Evolutionary conservation across 2,113 vertebrate genomes (phyloP).

Genomic region (Carollia perspicillata): DNA sequence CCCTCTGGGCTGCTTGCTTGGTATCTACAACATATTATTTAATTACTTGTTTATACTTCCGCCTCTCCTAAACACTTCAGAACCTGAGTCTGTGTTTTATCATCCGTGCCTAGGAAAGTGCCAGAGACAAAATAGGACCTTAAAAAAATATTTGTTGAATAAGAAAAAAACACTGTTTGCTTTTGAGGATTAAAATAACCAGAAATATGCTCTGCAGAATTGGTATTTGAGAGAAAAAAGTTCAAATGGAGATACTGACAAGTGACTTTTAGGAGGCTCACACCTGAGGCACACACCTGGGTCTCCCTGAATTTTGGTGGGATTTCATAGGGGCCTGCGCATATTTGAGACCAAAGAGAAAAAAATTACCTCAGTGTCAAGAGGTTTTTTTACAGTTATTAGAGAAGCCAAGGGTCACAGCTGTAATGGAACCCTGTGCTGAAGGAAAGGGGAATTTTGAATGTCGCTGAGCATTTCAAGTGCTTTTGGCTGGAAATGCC

Average conservation of each 20-base stretch:
- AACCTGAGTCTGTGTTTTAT: not conserved
- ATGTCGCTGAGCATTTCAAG: constrained; percentile 32
- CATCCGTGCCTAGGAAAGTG: not conserved
- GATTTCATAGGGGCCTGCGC: not conserved
- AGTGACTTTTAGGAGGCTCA: not conserved
- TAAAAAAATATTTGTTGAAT: not conserved
- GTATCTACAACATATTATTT: not conserved
- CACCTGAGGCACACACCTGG: not conserved
- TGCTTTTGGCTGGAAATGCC: not conserved
- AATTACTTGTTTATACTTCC: not conserved
- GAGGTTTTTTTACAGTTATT: constrained; percentile 53
- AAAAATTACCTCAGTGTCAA: not conserved
- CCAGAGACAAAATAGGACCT: not conserved
- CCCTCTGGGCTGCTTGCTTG: not conserved
- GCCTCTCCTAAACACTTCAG: not conserved
- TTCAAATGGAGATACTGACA: not conserved
- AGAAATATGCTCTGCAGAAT: not conserved
- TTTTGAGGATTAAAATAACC: not conserved
- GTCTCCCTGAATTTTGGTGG: not conserved
- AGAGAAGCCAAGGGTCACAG: constrained; percentile 14
- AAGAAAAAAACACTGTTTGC: not conserved
- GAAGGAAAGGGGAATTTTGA: constrained; percentile 40
- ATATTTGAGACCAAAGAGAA: constrained; percentile 8
- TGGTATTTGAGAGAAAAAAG: not conserved
- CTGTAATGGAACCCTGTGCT: constrained; percentile 18